Evolutionary conservation across 2,113 vertebrate genomes (phyloP).

Genomic region (Esox niger): DNA sequence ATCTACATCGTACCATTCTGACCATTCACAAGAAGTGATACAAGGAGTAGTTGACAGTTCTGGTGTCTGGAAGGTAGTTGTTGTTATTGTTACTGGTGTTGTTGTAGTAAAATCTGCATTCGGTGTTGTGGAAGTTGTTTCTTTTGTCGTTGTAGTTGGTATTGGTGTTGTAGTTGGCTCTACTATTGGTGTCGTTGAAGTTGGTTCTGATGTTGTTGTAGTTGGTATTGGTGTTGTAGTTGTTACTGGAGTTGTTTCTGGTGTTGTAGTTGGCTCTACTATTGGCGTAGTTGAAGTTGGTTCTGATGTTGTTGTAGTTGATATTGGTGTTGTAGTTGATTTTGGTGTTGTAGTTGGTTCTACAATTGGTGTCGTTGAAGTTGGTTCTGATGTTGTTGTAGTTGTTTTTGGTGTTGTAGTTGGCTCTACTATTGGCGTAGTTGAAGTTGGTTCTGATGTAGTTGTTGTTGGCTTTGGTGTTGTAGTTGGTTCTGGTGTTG

Average conservation of each 20-base stretch:
- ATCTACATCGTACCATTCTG: conserved; percentile 44
- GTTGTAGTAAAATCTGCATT: too few relatives aligned
- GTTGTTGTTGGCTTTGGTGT: conserved; percentile 7
- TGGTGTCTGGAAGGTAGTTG: background rate
- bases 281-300: background rate
- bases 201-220: background rate
- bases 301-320: background rate
- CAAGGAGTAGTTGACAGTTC: conserved; percentile 12
- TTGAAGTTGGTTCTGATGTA: background rate
- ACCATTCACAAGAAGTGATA: conserved; percentile 35
- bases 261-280: background rate
- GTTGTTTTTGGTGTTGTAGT: background rate
- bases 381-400: background rate
- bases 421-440: background rate
- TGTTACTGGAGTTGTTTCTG: background rate
- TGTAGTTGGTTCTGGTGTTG: background rate
- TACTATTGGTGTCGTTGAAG: background rate
- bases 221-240: background rate
- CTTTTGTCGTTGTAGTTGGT: background rate
- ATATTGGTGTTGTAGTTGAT: background rate
- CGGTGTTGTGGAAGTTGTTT: background rate
- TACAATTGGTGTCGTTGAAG: background rate
- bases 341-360: background rate
- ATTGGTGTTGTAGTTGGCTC: background rate
- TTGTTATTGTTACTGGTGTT: background rate